These are phyloP conservation scores for Artemia franciscana DNA, from an alignment of 1,140 invertebrate species.

Conservation along the genomic window DNA sequence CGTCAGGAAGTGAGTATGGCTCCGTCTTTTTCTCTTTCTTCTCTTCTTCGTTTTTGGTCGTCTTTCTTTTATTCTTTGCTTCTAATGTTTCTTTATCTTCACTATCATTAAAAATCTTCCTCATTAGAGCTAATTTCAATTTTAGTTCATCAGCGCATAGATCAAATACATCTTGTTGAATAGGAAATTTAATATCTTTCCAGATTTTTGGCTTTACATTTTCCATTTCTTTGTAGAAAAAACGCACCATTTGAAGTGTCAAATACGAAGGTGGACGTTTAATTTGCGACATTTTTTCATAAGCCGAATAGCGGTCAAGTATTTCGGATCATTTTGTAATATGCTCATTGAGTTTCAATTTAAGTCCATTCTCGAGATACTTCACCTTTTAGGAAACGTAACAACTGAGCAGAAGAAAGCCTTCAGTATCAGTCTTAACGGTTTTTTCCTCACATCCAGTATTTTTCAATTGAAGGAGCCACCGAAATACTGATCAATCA, in stretches of 20 bases:
- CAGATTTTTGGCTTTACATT: constrained; percentile 90
- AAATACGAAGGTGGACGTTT: constrained; percentile 84
- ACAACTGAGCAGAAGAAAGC: constrained; percentile 86
- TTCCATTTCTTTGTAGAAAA: constrained; percentile 93
- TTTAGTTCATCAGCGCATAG: constrained; percentile 77
- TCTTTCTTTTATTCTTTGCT: constrained; percentile 22
- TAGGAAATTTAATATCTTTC: constrained; percentile 93
- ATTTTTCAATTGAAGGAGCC: constrained; percentile 70
- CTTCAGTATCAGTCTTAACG: constrained; percentile 43
- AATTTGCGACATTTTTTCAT: constrained; percentile 79
- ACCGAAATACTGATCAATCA: constrained; percentile 87
- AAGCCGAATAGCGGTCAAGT: constrained; percentile 68
- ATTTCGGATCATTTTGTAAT: constrained; percentile 75
- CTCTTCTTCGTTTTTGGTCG: constrained; percentile 22
- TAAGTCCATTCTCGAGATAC: constrained; percentile 80
- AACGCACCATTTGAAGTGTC: constrained; percentile 90
- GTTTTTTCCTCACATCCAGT: constrained; percentile 62
- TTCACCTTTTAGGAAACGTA: constrained; percentile 96
- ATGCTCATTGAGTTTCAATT: constrained; percentile 75
- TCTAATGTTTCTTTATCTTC: constrained; percentile 46
- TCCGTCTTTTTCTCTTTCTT: constrained; percentile 27
- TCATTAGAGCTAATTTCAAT: constrained; percentile 64
- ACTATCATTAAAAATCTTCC: constrained; percentile 66
- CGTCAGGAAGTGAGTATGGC: constrained; percentile 54
- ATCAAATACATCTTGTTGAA: constrained; percentile 85